A percentile compares a stretch with the other conserved stretches of the same genome.
Evolutionary conservation across 2,888 invertebrate species (phyloP).

Genomic region (Caenorhabditis becei): DNA sequence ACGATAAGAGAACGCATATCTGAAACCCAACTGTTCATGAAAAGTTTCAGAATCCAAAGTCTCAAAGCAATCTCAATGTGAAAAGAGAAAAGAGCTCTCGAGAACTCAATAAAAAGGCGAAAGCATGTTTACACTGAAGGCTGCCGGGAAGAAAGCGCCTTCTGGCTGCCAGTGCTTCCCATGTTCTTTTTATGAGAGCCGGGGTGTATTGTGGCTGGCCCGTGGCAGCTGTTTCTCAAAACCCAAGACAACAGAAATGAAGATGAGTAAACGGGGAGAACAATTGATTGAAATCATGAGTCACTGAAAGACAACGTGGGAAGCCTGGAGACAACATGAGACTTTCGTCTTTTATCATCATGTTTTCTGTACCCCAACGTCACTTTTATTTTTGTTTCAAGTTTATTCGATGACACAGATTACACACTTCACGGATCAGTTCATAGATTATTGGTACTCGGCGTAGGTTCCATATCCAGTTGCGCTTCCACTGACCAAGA

Average conservation of each 20-base stretch:
- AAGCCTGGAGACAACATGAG: background rate
- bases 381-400: too few species aligned
- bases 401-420: too few species aligned
- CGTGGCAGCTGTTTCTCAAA: slow-evolving; percentile 43
- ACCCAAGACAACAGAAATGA: slow-evolving; percentile 24
- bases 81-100: slow-evolving; percentile 4
- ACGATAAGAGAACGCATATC: slow-evolving; percentile 57
- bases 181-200: slow-evolving; percentile 57
- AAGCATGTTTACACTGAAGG: slow-evolving; percentile 35
- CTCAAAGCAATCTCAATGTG: too few species aligned
- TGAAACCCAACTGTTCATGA: slow-evolving; percentile 6
- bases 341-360: slow-evolving; percentile 6
- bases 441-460: slow-evolving; percentile 34
- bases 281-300: slow-evolving; percentile 32
- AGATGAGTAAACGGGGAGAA: slow-evolving; percentile 20
- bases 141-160: slow-evolving; percentile 18
- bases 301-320: slow-evolving; percentile 18
- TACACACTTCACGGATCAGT: background rate
- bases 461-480: slow-evolving; percentile 53
- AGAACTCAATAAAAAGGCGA: slow-evolving; percentile 8
- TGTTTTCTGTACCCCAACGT: background rate
- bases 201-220: slow-evolving; percentile 39
- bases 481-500: slow-evolving; percentile 43
- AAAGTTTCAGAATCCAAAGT: background rate
- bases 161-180: slow-evolving; percentile 53